Evolutionary conservation across 2,113 vertebrate genomes (phyloP), one percentile per base, ranked within the genome.

Genomic region (Prietella phreatophila): DNA sequence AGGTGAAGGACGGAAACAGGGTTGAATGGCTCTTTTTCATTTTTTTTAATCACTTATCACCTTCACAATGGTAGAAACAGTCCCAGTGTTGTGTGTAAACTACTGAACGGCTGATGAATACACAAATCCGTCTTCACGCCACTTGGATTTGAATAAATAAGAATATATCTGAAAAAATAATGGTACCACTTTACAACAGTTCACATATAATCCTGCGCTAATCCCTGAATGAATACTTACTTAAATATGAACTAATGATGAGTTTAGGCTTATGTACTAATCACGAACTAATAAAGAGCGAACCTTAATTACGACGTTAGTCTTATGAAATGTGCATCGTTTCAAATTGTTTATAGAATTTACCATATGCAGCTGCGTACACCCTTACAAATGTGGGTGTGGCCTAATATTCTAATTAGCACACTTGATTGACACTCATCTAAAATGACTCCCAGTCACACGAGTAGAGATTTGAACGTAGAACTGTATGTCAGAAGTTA

Each of bases 51-150:
- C 85, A 78, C 78, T 83, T 90, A 87, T 67, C 89, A 91, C 91
- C 91, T 86, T 86, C 90, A 93, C 92, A 94, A 91, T 92, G 85
- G 81, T 76, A 90, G 61, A 90, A 92, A 93, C 92, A 94, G 92
- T 94, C 91, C 88, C 91, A 82, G 92, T 93, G 93, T 94, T 95
- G 93, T 95, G 91, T 93, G 91, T 63, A 87, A 92, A 88, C 89
- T 84, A 91, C 89, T 60, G 86, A 89, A 91, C 91, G 88, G 83
- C 30, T 89, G 86, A 92, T 61, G 67, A 61, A 83, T 47, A 80
- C 73, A 85, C 42, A 27, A 42, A 33, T 85, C 89, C 86, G 80
- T 90, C 87, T 81, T 90, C 84, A 61, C 84, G 27, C 30, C 53
- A 76, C 55, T 76, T 11, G 13, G 19, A 76, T 60, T 69, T 42